Conservation (phyloP, 2,888 invertebrate genomes). For the Selenia dentaria region DNA sequence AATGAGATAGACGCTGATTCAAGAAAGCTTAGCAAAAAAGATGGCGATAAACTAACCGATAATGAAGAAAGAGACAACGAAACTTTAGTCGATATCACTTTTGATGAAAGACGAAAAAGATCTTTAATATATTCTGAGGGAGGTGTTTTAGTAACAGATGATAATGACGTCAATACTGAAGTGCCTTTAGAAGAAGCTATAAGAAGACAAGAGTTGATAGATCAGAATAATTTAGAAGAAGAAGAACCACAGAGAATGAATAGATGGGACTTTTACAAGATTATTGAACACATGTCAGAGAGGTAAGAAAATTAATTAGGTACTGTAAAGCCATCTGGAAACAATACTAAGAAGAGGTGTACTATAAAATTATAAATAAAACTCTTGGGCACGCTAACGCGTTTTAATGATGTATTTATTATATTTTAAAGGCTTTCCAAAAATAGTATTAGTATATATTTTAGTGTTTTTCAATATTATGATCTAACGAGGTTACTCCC, state of each 20-base stretch:
- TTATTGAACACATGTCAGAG: conserved; percentile 84
- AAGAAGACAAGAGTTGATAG: conserved; percentile 76
- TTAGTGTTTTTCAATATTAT: too few species aligned
- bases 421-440: too few species aligned
- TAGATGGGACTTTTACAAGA: conserved; percentile 88
- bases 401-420: too few species aligned
- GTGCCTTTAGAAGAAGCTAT: conserved; percentile 75
- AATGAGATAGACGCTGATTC: conserved; percentile 41
- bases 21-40: conserved; percentile 39
- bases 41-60: conserved; percentile 31
- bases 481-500: too few species aligned
- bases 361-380: too few species aligned
- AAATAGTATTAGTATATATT: too few species aligned
- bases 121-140: conserved; percentile 68
- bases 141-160: conserved; percentile 46
- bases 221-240: conserved; percentile 54
- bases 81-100: conserved; percentile 71
- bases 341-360: too few species aligned
- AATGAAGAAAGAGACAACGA: conserved; percentile 52
- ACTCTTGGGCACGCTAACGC: too few species aligned
- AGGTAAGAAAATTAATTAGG: too few species aligned
- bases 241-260: conserved; percentile 73
- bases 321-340: too few species aligned
- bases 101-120: conserved; percentile 62
- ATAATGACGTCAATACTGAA: conserved; percentile 49